Conservation (phyloP, 2,888 invertebrate genomes). For the Papilio gigon region DNA sequence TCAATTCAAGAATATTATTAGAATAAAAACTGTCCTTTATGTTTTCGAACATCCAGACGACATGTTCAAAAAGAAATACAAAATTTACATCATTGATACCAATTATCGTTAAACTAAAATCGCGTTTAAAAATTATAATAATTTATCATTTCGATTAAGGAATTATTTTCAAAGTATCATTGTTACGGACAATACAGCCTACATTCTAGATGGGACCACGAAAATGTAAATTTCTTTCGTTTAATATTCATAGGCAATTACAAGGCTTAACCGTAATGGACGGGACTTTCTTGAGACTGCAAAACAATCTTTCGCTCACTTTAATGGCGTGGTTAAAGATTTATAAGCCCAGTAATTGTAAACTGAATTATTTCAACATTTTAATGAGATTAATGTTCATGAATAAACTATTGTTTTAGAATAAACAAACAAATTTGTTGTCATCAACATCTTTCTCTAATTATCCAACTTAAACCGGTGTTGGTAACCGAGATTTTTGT, state of each 20-base stretch:
- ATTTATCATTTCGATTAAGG: constrained; percentile 9
- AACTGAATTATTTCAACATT: neutral
- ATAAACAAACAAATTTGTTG: no score
- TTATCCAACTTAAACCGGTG: no score
- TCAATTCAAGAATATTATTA: no score
- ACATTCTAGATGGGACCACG: neutral
- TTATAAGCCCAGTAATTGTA: neutral
- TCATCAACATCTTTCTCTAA: no score
- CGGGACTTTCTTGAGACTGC: constrained; percentile 11
- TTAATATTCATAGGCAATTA: constrained; percentile 36
- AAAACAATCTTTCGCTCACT: neutral
- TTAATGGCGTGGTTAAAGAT: neutral
- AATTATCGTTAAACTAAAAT: neutral
- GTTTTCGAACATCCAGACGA: no score
- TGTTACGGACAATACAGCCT: neutral
- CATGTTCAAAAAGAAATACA: no score
- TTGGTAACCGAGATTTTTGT: no score
- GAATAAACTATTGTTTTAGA: neutral
- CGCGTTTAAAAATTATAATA: neutral
- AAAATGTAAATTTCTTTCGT: constrained; percentile 31
- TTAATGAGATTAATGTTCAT: neutral
- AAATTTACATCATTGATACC: neutral
- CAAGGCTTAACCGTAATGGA: constrained; percentile 23
- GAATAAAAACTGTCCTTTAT: no score
- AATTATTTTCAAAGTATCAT: constrained; percentile 1